Base-by-base conservation (phyloP, 2,113 vertebrate genomes). In the Jacana jacana region DNA sequence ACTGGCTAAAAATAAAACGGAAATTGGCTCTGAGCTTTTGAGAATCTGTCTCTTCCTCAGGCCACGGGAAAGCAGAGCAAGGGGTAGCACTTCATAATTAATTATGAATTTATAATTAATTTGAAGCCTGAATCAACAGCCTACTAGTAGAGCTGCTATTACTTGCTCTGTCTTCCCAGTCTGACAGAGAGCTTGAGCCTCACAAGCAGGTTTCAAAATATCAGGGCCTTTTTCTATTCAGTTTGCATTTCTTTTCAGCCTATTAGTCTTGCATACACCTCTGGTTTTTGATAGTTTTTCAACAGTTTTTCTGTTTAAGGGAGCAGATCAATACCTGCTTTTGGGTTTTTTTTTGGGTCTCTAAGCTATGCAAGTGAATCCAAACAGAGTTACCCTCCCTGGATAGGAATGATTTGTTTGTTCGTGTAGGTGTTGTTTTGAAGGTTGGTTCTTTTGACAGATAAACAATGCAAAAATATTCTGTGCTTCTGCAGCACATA, bases 1-100 rank as follows among this genome's bases (percentile, higher is more conserved):
- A 97, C 96, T 98, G 97, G 95, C 96, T 97, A 96, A 97, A 96
- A 91, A 97, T 96, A 92, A 93, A 95, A 92, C 51, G 44, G 88
- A 97, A 97, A 98, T 97, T 77, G 91, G 49, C 89, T 97, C 88
- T 89, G 88, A 92, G 95, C 78, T 95, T 97, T 89, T 93, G 88
- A 96, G 92, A 96, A 88, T 95, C 91, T 66, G 37, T 55, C 81
- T 91, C 91, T 91, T 96, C 71, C 92, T 94, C 91, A 91, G 94
- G 85, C 93, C 92, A 79, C 22, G 24, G 91, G 92, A 95, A 97
- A 95, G 54, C 93, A 91, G 91, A 97, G 61, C 57, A 91, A 96
- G 78, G 95, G 93, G 92, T 94, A 97, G 87, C 81, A 96, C 89
- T 91, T 96, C 88, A 82, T 95, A 95, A 97, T 97, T 97, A 97